A percentile compares a stretch with the other conserved stretches of the same genome.
Evolutionary conservation across 2,797 vertebrate genomes (phyloP).

Genomic region (Scarus forsteni): DNA sequence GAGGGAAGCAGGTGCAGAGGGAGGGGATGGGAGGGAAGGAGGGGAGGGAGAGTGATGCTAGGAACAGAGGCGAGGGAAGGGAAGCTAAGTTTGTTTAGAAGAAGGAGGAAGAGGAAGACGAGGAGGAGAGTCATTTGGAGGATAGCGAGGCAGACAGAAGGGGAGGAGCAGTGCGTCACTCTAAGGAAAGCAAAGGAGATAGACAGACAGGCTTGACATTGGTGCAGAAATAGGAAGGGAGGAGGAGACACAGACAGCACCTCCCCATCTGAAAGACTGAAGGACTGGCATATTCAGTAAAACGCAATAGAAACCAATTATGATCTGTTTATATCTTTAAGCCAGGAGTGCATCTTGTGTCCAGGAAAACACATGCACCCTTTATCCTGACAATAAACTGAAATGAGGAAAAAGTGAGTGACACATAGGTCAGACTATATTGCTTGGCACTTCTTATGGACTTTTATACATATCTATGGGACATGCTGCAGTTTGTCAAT

Average conservation of each 20-base stretch:
- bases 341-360: too few relatives aligned
- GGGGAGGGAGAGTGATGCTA: slow-evolving; percentile 41
- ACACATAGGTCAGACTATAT: too few relatives aligned
- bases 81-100: slow-evolving; percentile 62
- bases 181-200: slow-evolving; percentile 35
- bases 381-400: too few relatives aligned
- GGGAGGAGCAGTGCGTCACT: slow-evolving; percentile 56
- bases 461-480: too few relatives aligned
- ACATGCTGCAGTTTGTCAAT: too few relatives aligned
- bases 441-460: too few relatives aligned
- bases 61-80: slow-evolving; percentile 53
- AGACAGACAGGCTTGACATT: slow-evolving; percentile 63
- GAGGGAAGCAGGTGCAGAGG: slow-evolving; percentile 77
- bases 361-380: too few relatives aligned
- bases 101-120: slow-evolving; percentile 18
- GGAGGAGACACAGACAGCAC: slow-evolving; percentile 25
- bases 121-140: slow-evolving; percentile 66
- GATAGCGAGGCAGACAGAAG: slow-evolving; percentile 53
- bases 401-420: too few relatives aligned
- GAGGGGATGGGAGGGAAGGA: slow-evolving; percentile 6
- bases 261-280: slow-evolving; percentile 17
- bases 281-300: slow-evolving; percentile 23
- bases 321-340: background rate
- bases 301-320: background rate
- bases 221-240: slow-evolving; percentile 55